Conservation (phyloP, 2,888 invertebrate species). For the Ichneumoninae sp. region DNA sequence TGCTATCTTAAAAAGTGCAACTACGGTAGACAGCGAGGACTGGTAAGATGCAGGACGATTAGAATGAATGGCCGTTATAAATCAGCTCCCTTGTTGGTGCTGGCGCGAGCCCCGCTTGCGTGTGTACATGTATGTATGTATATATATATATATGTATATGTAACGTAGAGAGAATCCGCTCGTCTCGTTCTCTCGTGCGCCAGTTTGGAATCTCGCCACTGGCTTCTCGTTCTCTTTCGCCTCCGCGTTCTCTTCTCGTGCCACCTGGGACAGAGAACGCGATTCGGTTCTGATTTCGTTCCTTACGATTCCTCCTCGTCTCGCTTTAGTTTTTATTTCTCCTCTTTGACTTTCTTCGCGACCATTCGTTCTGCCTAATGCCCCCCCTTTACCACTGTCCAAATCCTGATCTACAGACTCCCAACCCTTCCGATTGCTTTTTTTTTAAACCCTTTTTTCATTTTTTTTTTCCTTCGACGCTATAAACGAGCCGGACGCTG, state of each 20-base stretch:
- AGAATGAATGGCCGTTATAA: constrained; percentile 82
- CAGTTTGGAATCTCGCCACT: constrained; percentile 55
- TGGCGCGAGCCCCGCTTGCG: constrained; percentile 46
- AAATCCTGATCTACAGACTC: constrained; percentile 71
- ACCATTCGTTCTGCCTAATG: constrained; percentile 69
- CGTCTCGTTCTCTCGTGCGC: constrained; percentile 43
- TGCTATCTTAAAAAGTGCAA: constrained; percentile 78
- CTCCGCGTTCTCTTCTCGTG: constrained; percentile 44
- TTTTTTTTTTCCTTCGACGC: constrained; percentile 17
- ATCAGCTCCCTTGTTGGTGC: constrained; percentile 80
- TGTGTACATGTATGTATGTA: constrained; percentile 31
- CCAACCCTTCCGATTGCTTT: constrained; percentile 33
- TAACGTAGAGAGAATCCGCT: constrained; percentile 12
- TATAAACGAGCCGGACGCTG: constrained; percentile 55
- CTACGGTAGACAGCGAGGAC: constrained; percentile 75
- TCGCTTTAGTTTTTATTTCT: constrained; percentile 24
- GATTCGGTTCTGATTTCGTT: constrained; percentile 62
- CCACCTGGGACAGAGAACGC: constrained; percentile 57
- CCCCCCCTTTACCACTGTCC: constrained; percentile 66
- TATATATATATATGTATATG: constrained; percentile 8
- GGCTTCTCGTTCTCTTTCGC: constrained; percentile 39
- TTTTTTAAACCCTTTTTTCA: neutral
- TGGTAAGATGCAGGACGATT: constrained; percentile 81
- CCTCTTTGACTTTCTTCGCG: constrained; percentile 53
- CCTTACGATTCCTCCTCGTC: constrained; percentile 50